A percentile compares a stretch with the other conserved stretches of the same genome.
Evolutionary conservation across 2,113 vertebrate species (phyloP).

Genomic region (Promerops cafer): DNA sequence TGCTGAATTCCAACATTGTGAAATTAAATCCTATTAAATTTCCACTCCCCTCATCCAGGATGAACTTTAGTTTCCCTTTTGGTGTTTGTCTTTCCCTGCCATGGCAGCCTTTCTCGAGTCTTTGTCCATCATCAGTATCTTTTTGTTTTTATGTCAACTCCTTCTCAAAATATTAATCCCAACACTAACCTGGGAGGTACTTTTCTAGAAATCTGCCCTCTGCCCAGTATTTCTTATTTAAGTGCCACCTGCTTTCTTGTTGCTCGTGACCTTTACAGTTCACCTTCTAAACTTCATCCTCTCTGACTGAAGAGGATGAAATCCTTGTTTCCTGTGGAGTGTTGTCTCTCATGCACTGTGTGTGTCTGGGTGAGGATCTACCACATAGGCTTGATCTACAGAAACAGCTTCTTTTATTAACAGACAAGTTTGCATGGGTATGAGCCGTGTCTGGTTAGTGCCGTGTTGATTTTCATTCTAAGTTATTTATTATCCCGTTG

Average conservation of each 20-base stretch:
- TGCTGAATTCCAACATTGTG: neutral
- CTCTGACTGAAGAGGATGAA: neutral
- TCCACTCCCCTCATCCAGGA: neutral
- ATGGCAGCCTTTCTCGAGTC: neutral
- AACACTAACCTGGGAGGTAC: neutral
- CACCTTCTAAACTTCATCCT: neutral
- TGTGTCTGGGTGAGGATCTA: neutral
- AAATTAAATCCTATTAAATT: neutral
- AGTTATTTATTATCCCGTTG: neutral
- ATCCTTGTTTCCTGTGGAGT: neutral
- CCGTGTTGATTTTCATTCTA: neutral
- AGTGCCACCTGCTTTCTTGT: neutral
- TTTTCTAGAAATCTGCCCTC: neutral
- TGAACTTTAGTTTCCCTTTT: neutral
- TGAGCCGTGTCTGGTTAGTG: neutral
- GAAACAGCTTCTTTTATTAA: neutral
- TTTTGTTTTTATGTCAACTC: neutral
- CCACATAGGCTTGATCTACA: neutral
- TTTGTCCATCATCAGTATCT: neutral
- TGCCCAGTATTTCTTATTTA: neutral
- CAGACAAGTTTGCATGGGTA: neutral
- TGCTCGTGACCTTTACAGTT: neutral
- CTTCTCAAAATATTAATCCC: neutral
- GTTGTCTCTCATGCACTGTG: neutral
- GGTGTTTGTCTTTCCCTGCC: neutral